phyloP scores from a whole-genome alignment of 1,140 invertebrate genomes.

The Drosophila arizonae region DNA sequence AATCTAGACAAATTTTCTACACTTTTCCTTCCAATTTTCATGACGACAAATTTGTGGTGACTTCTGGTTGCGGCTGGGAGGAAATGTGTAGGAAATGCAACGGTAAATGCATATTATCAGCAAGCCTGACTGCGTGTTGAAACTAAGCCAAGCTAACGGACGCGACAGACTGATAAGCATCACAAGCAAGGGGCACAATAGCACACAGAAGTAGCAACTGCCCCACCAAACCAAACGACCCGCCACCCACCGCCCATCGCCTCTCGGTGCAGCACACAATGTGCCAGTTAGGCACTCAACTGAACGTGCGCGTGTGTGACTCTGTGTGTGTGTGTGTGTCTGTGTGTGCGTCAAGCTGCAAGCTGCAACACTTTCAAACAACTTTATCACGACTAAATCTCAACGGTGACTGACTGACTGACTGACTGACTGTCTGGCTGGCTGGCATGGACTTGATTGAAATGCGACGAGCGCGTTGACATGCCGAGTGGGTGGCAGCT shows the following conservation, averaged over 20 bases:
- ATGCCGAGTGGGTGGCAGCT: constrained; percentile 67
- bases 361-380: constrained; percentile 76
- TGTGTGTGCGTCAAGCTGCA: constrained; percentile 43
- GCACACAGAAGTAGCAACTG: constrained; percentile 27
- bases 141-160: constrained; percentile 65
- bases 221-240: neutral
- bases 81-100: constrained; percentile 72
- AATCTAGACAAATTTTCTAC: constrained; percentile 11
- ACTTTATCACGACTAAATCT: constrained; percentile 76
- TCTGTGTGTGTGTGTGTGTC: constrained; percentile 34
- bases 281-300: constrained; percentile 73
- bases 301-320: constrained; percentile 14
- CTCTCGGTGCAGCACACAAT: constrained; percentile 16
- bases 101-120: constrained; percentile 68
- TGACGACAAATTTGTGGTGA: constrained; percentile 12
- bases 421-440: constrained; percentile 41
- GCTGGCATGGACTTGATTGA: constrained; percentile 76
- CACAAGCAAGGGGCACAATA: constrained; percentile 58
- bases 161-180: constrained; percentile 68
- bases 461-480: constrained; percentile 70
- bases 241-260: neutral
- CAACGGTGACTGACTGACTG: constrained; percentile 47
- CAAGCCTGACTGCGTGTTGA: constrained; percentile 59
- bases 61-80: constrained; percentile 40
- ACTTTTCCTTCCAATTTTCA: constrained; percentile 3